A percentile compares a stretch with the other conserved stretches of the same genome.
phyloP scores from a whole-genome alignment of 2,888 invertebrate genomes.

The Himalopsyche kuldschensis region DNA sequence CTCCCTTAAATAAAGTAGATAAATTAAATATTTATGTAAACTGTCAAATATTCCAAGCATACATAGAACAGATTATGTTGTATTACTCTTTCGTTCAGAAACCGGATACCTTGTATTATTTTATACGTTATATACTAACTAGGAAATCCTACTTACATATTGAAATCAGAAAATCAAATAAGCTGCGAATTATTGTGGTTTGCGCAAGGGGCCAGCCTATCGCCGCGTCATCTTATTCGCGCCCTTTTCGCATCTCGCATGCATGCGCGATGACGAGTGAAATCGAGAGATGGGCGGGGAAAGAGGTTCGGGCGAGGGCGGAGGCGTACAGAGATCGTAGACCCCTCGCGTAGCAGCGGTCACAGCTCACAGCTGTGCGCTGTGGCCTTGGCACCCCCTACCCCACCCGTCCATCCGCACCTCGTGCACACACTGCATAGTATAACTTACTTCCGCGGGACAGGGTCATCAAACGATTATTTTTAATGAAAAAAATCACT shows the following conservation, averaged over 20 bases:
- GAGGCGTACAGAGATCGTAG: constrained; percentile 42
- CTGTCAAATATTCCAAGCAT: no score
- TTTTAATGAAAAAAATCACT: no score
- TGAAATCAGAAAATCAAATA: no score
- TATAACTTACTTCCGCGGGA: not conserved
- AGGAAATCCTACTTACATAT: no score
- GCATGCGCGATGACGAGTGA: constrained; percentile 7
- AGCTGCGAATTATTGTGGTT: no score
- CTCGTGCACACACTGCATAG: not conserved
- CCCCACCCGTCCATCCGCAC: not conserved
- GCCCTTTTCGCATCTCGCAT: constrained; percentile 3
- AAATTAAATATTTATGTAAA: no score
- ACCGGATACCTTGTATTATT: no score
- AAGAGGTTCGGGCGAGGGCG: not conserved
- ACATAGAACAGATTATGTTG: no score
- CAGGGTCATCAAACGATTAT: not conserved
- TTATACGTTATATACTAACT: no score
- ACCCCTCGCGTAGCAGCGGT: constrained; percentile 4
- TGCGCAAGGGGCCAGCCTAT: no score
- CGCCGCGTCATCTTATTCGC: not conserved
- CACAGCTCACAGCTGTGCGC: constrained; percentile 1
- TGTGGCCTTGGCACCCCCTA: not conserved
- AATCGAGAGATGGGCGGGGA: not conserved
- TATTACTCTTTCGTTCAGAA: no score
- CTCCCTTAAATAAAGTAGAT: no score